phyloP scores from a whole-genome alignment of 1,140 invertebrate species.

The Drosophila eugracilis region DNA sequence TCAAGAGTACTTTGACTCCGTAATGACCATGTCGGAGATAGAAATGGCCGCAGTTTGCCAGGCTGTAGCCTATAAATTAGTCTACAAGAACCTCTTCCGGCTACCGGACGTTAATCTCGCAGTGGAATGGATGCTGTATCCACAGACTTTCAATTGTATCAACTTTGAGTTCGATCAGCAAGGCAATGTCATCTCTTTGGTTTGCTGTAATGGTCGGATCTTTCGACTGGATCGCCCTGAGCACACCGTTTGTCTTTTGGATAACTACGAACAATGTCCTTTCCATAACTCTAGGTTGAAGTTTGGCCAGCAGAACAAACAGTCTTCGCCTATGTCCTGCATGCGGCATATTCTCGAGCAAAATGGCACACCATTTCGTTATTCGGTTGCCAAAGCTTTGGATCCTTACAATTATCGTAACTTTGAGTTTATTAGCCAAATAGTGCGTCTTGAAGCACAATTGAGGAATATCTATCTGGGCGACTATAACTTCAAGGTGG shows the following conservation, averaged over 20 bases:
- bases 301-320: neutral
- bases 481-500: slow-evolving; percentile 86
- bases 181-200: slow-evolving; percentile 72
- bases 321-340: slow-evolving; percentile 50
- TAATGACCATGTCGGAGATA: slow-evolving; percentile 90
- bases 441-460: slow-evolving; percentile 87
- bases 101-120: slow-evolving; percentile 89
- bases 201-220: slow-evolving; percentile 84
- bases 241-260: slow-evolving; percentile 68
- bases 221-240: slow-evolving; percentile 80
- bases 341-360: slow-evolving; percentile 45
- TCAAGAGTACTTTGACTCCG: slow-evolving; percentile 91
- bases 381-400: slow-evolving; percentile 94
- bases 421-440: slow-evolving; percentile 94
- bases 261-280: slow-evolving; percentile 77
- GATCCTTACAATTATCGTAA: slow-evolving; percentile 94
- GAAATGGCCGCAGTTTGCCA: slow-evolving; percentile 91
- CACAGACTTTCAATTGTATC: slow-evolving; percentile 76
- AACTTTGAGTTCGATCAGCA: slow-evolving; percentile 81
- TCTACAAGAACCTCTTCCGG: slow-evolving; percentile 92
- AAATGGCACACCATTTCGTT: slow-evolving; percentile 92
- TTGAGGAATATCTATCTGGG: slow-evolving; percentile 86
- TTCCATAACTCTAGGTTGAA: slow-evolving; percentile 61
- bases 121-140: slow-evolving; percentile 90
- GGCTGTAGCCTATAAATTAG: slow-evolving; percentile 91